Conservation (phyloP, 2,113 vertebrate genomes). For the Rhinopomastus cyanomelas region DNA sequence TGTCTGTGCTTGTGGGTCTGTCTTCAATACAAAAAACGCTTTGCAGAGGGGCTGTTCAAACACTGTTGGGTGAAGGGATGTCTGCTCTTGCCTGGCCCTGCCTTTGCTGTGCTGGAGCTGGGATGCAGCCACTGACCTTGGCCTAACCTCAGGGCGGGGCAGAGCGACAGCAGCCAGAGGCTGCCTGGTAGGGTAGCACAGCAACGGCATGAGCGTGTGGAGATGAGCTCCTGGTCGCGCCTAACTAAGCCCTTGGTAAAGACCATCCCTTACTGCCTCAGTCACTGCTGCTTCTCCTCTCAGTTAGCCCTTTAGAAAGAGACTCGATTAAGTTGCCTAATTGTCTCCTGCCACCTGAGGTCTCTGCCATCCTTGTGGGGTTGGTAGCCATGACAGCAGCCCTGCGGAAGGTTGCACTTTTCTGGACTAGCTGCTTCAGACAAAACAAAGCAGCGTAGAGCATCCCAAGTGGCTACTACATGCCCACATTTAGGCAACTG, state of each 20-base stretch:
- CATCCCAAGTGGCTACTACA: neutral
- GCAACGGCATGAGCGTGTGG: neutral
- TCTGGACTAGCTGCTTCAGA: neutral
- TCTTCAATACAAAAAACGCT: neutral
- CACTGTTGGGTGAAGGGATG: accelerated
- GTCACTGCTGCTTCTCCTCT: neutral
- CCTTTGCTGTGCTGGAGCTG: accelerated
- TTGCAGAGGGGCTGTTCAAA: neutral
- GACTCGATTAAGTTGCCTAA: constrained; percentile 39
- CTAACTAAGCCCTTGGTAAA: constrained; percentile 35
- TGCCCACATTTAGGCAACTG: neutral
- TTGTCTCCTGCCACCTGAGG: neutral
- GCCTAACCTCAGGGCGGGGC: neutral
- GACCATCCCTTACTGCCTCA: neutral
- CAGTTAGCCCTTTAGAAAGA: constrained; percentile 50
- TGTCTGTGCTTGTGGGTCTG: neutral
- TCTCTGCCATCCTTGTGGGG: neutral
- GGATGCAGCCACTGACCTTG: neutral
- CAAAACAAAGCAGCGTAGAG: neutral
- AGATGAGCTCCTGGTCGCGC: neutral
- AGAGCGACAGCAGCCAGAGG: neutral
- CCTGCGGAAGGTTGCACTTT: neutral
- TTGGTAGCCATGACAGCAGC: neutral
- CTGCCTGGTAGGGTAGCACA: neutral
- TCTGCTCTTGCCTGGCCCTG: neutral